phyloP scores from a whole-genome alignment of 2,888 invertebrate species.

The Poecilobothrus nobilitatus region DNA sequence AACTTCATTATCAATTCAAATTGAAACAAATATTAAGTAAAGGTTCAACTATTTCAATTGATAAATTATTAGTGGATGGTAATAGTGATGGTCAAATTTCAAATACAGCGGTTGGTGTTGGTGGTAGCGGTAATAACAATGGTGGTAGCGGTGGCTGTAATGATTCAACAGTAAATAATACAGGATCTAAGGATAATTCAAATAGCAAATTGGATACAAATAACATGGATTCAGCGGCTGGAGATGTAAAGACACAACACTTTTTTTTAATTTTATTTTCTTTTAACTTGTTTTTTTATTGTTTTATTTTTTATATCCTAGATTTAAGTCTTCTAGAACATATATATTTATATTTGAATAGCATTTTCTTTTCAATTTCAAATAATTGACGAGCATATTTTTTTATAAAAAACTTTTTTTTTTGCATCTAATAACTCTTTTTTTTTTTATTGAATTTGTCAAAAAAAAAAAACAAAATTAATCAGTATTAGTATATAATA shows the following conservation, averaged over 20 bases:
- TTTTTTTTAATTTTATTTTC: neutral
- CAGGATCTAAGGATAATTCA: neutral
- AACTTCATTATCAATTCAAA: conserved; percentile 62
- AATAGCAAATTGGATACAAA: neutral
- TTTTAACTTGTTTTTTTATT: neutral
- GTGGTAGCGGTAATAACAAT: conserved; percentile 11
- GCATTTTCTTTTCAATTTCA: neutral
- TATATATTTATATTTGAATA: neutral
- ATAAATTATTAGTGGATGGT: conserved; percentile 16
- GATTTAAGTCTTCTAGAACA: neutral
- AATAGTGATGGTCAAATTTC: neutral
- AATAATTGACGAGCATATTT: neutral
- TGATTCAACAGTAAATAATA: neutral
- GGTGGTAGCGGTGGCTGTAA: neutral
- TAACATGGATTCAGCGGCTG: conserved; percentile 4
- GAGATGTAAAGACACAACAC: conserved; percentile 6
- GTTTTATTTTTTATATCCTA: neutral
- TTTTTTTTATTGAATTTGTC: neutral
- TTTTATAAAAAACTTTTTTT: neutral
- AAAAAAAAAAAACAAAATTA: neutral
- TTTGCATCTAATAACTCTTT: neutral
- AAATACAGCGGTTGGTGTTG: conserved; percentile 12
- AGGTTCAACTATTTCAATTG: neutral
- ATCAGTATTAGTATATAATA: neutral
- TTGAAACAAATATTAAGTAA: conserved; percentile 25